Percentiles rank a stretch among this genome's conserved stretches.
Conservation (phyloP, 2,113 vertebrate genomes). For the Cynocephalus volans region DNA sequence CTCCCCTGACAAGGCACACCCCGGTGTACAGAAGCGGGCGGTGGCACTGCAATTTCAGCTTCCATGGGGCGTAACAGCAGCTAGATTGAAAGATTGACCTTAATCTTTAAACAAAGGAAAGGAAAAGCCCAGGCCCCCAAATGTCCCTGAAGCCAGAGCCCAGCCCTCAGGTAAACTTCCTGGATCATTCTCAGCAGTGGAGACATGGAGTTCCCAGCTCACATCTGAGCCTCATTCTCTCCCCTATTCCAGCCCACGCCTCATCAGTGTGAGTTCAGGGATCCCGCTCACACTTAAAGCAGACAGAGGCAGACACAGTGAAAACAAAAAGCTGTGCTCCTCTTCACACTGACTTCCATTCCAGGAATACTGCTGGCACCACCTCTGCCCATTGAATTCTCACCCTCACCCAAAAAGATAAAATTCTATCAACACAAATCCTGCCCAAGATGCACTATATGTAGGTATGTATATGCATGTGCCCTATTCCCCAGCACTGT, state of each 20-base stretch:
- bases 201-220: background rate
- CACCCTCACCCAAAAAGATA: background rate
- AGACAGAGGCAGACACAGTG: background rate
- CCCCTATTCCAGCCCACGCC: background rate
- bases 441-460: background rate
- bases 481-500: background rate
- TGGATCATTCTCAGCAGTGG: background rate
- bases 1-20: background rate
- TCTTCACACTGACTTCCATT: background rate
- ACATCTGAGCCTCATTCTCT: background rate
- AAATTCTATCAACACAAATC: background rate
- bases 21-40: background rate
- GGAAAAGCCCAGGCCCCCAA: background rate
- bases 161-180: background rate
- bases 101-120: background rate
- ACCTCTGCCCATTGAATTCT: background rate
- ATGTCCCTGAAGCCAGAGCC: background rate
- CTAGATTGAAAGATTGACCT: background rate
- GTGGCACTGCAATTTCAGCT: background rate
- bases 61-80: background rate
- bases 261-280: too few species aligned
- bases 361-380: background rate
- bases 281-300: background rate
- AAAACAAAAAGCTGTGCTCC: background rate
- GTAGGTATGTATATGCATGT: background rate